These are phyloP conservation scores for Madoqua kirkii DNA, from an alignment of 2,113 vertebrate genomes.

Conservation along the genomic window DNA sequence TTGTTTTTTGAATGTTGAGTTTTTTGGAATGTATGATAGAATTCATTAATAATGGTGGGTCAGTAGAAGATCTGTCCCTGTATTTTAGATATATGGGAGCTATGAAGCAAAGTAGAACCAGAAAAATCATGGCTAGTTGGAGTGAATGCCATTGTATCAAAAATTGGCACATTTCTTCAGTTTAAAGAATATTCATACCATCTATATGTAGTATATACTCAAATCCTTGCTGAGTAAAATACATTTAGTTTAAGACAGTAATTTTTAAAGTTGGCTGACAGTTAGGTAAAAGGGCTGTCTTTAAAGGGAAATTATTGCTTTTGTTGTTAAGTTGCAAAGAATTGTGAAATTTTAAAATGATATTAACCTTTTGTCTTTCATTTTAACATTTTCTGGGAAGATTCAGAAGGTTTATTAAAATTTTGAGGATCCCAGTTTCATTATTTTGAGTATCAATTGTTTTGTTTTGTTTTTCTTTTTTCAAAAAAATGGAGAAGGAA, in stretches of 20 bases:
- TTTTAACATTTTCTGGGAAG: constrained; percentile 23
- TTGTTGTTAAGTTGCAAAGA: constrained; percentile 2
- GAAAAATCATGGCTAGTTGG: not conserved
- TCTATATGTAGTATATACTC: not conserved
- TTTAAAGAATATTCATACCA: not conserved
- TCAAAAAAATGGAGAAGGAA: not conserved
- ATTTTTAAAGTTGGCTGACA: constrained; percentile 19
- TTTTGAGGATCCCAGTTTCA: not conserved
- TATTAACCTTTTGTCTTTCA: not conserved
- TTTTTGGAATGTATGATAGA: not conserved
- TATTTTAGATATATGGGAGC: not conserved
- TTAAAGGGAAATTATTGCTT: not conserved
- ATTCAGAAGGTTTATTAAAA: not conserved
- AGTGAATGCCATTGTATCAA: not conserved
- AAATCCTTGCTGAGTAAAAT: not conserved
- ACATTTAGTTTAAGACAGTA: not conserved
- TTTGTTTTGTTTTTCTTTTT: not conserved
- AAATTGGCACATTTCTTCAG: not conserved
- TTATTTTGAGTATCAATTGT: not conserved
- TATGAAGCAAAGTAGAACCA: not conserved
- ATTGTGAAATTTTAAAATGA: constrained; percentile 11
- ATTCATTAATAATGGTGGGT: not conserved
- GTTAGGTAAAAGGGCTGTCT: not conserved
- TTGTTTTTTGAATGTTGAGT: not conserved
- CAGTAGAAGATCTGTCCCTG: not conserved